Conservation (phyloP, 2,113 vertebrate genomes). For the Solenodon paradoxus region DNA sequence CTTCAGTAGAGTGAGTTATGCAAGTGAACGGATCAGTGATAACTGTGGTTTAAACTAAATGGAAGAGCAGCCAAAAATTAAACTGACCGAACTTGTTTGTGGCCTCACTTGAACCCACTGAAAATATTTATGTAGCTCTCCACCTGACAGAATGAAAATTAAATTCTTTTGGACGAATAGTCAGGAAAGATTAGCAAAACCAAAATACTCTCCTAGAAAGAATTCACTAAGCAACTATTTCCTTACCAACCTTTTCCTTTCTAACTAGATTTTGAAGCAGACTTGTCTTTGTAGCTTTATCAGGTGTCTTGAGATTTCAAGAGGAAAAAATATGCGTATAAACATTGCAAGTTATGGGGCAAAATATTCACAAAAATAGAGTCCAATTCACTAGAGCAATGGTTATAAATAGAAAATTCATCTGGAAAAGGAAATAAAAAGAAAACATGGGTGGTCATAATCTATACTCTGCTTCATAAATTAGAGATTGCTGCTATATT, state of each 20-base stretch:
- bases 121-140: background rate
- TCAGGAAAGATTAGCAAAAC: background rate
- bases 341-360: background rate
- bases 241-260: background rate
- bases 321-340: background rate
- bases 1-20: conserved; percentile 60
- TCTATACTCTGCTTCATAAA: conserved; percentile 52
- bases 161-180: background rate
- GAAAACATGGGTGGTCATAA: conserved; percentile 55
- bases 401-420: conserved; percentile 42
- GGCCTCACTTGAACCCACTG: conserved; percentile 43
- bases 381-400: background rate
- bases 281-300: background rate
- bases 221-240: background rate
- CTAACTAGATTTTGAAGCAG: background rate
- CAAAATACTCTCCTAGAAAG: background rate
- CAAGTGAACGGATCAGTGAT: conserved; percentile 54
- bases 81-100: conserved; percentile 55
- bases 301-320: background rate
- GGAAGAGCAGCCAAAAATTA: conserved; percentile 64
- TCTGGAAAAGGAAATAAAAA: conserved; percentile 72
- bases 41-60: conserved; percentile 61
- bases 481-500: conserved; percentile 43
- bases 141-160: background rate
- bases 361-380: background rate